phyloP scores from a whole-genome alignment of 2,888 invertebrate species.

The Malthinus seriepunctatus region DNA sequence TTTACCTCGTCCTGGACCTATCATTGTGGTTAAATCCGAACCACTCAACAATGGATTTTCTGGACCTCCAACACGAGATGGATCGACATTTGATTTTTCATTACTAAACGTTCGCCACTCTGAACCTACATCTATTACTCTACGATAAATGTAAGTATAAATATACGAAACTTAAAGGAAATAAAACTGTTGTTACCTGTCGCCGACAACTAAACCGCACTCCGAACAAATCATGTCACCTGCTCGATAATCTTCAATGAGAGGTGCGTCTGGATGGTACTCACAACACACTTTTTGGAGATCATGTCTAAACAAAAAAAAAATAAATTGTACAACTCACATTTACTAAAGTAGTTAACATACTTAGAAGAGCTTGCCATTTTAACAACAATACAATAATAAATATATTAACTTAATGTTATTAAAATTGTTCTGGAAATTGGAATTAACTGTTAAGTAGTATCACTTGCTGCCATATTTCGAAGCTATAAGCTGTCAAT shows the following conservation, averaged over 20 bases:
- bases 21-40: slow-evolving; percentile 95
- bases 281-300: slow-evolving; percentile 77
- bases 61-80: slow-evolving; percentile 99
- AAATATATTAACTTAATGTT: too few species aligned
- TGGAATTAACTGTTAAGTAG: too few species aligned
- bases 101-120: slow-evolving; percentile 99
- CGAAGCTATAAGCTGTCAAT: too few species aligned
- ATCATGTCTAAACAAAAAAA: too few species aligned
- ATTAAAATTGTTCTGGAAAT: too few species aligned
- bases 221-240: slow-evolving; percentile 99
- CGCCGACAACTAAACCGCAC: slow-evolving; percentile 99
- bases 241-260: slow-evolving; percentile 98
- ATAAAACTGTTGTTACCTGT: slow-evolving; percentile 65
- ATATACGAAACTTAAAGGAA: not conserved
- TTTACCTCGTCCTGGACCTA: slow-evolving; percentile 67
- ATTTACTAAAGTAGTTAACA: too few species aligned
- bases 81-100: slow-evolving; percentile 95
- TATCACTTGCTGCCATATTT: too few species aligned
- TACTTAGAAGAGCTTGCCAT: too few species aligned
- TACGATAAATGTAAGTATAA: slow-evolving; percentile 50
- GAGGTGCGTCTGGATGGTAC: slow-evolving; percentile 92
- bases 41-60: slow-evolving; percentile 97
- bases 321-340: too few species aligned
- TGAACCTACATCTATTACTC: slow-evolving; percentile 99
- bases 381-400: too few species aligned